Base-by-base conservation (phyloP, 2,797 vertebrate species). In the Protonibea diacanthus region DNA sequence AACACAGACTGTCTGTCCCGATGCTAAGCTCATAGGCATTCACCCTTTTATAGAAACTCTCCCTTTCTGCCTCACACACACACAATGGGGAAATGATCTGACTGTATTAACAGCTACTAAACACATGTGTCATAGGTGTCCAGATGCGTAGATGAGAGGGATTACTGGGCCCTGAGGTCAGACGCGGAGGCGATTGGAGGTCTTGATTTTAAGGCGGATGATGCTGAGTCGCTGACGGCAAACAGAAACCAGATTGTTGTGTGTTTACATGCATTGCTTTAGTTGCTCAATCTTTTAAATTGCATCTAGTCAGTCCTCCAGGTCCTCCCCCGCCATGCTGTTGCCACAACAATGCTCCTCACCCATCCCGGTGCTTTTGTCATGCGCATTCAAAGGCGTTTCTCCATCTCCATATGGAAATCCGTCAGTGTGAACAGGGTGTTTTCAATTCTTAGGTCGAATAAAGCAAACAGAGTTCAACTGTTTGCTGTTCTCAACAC, bases 1-100 rank as follows among this genome's bases (percentile, higher is more conserved):
- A 92, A 90, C 91, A 92, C 94, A 94, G 88, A 91, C 88, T 83
- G 91, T 76, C 83, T 92, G 92, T 72, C 84, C 29, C 67, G 76
- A 84, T 58, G 83, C 88, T 93, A 93, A 92, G 83, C 94, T 88
- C 83, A 76, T 51, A 69, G 88, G 87, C 88, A 94, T 95, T 70
- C 81, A 85, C 83, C 86, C 81, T 82, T 38, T 75, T 82, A 80
- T 83, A 60, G 60, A 64, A 58, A 78, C 74, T 21, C 74, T 55
- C 61, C 61, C 66, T 53, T 74, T 83, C 71, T 80, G 70, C 76
- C 81, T 78, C 67, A 27, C 66, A 57, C 67, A 2, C 68, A 2
- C 68, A 87, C 78, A 84, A 80, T 75, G 29, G 4, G 40, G 56
- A 61, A 85, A 80, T 86, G 74, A 60, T 47, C n/a, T 62, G 53